Conservation (phyloP, 2,888 invertebrate genomes). For the Ichneumoninae sp. region DNA sequence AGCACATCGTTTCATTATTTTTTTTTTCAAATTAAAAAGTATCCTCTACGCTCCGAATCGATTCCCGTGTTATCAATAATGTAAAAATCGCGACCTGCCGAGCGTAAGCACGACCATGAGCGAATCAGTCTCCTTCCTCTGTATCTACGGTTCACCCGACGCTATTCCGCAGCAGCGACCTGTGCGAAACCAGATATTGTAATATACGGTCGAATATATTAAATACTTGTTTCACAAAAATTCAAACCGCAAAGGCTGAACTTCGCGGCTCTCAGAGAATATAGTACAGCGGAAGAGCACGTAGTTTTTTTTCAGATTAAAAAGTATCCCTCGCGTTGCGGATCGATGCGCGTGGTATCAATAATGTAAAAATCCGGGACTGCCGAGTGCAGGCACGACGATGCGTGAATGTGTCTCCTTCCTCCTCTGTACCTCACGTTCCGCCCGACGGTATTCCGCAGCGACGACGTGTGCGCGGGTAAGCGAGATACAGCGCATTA, state of each 20-base stretch:
- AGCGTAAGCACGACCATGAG: not conserved
- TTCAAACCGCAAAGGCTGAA: too few relatives aligned
- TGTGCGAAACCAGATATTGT: slow-evolving; percentile 42
- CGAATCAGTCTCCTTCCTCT: not conserved
- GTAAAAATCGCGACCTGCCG: not conserved
- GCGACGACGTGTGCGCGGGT: slow-evolving; percentile 24
- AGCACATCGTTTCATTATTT: too few relatives aligned
- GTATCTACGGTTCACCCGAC: slow-evolving; percentile 30
- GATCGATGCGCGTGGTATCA: slow-evolving; percentile 3
- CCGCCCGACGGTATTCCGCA: slow-evolving; percentile 44
- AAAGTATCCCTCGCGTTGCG: not conserved
- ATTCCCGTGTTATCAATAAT: not conserved
- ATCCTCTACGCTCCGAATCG: not conserved
- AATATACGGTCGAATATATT: not conserved
- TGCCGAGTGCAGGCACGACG: not conserved
- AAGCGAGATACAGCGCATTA: slow-evolving; percentile 56
- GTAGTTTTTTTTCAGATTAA: not conserved
- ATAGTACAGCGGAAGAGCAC: too few relatives aligned
- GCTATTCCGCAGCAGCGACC: slow-evolving; percentile 41
- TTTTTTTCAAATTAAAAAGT: not conserved
- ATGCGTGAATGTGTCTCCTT: not conserved
- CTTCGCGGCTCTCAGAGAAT: not conserved
- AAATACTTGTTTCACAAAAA: not conserved
- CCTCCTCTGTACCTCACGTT: slow-evolving; percentile 6
- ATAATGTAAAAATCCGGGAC: not conserved